Base-by-base conservation (phyloP, 2,888 invertebrate species). In the Synergus itoensis region DNA sequence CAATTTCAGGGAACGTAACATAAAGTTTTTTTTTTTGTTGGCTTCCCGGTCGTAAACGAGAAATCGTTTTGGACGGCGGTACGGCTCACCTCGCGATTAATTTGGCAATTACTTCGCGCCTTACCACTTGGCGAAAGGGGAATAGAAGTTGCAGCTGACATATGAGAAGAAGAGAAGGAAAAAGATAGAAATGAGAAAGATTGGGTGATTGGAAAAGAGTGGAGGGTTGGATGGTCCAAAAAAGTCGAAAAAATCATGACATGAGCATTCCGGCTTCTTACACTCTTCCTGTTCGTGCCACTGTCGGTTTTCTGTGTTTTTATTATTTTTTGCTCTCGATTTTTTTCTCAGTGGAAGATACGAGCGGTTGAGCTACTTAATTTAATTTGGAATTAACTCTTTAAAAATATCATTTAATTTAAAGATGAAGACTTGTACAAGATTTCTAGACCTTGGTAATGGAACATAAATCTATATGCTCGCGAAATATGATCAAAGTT, bases 31-130 rank as follows among this genome's bases (percentile, higher is more conserved):
- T n/a, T 43, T 64, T 43, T 43, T 73, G 48, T 43, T 67, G 45
- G 45, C 16, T 73, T 53, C 53, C 4, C n/a, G 73, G 16, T 53
- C 73, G 73, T 73, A 73, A 73, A 53, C 53, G 73, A 53, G 73
- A 73, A 73, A 73, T 73, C 73, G 73, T 73, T 73, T 73, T 73
- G 53, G 73, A 48, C 48, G 73, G 48, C 73, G 73, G 73, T 73
- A 53, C 73, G 16, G 48, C 53, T 73, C 73, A 73, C 36, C 14
- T 73, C 48, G 48, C 73, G 73, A 73, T 73, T 73, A 73, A 73
- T 73, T 73, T 73, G 73, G 48, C 73, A 73, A 73, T 73, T 73
- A 73, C 73, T 73, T 73, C 73, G 73, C 73, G 73, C 73, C 73
- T 73, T 18, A 53, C 73, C 73, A 73, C 73, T 73, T 73, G 73